phyloP scores from a whole-genome alignment of 2,888 invertebrate species.

The Drosophila macrothrix region DNA sequence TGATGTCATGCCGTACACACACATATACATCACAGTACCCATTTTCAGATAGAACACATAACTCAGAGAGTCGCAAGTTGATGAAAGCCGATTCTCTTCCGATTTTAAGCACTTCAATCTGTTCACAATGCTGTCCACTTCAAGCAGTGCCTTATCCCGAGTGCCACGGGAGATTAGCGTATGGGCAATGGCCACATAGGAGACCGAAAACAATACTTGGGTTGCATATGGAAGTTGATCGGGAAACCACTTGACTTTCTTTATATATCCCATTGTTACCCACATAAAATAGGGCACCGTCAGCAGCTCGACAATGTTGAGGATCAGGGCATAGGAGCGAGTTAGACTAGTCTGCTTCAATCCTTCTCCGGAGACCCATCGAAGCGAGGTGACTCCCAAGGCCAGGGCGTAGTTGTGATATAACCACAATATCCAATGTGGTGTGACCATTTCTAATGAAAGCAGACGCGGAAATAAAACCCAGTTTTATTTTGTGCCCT shows the following conservation, averaged over 20 bases:
- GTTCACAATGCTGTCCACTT: not conserved
- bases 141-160: not conserved
- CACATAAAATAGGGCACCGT: not conserved
- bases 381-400: not conserved
- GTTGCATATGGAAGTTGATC: not conserved
- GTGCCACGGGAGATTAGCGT: not conserved
- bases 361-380: not conserved
- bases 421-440: not conserved
- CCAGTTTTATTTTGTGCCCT: not conserved
- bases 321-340: not conserved
- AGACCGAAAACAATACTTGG: not conserved
- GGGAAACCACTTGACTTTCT: not conserved
- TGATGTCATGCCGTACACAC: no score
- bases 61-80: no score
- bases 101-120: not conserved
- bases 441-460: slow-evolving; percentile 20
- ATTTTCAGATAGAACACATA: no score
- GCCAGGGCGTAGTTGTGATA: not conserved
- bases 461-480: slow-evolving; percentile 2
- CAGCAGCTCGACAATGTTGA: not conserved
- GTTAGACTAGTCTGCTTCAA: not conserved
- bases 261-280: not conserved
- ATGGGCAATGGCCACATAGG: not conserved
- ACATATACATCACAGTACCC: no score
- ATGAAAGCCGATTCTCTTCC: no score